Evolutionary conservation across 2,888 invertebrate genomes (phyloP), one percentile per base, ranked within the genome.

Genomic region (Drosophila colorata): DNA sequence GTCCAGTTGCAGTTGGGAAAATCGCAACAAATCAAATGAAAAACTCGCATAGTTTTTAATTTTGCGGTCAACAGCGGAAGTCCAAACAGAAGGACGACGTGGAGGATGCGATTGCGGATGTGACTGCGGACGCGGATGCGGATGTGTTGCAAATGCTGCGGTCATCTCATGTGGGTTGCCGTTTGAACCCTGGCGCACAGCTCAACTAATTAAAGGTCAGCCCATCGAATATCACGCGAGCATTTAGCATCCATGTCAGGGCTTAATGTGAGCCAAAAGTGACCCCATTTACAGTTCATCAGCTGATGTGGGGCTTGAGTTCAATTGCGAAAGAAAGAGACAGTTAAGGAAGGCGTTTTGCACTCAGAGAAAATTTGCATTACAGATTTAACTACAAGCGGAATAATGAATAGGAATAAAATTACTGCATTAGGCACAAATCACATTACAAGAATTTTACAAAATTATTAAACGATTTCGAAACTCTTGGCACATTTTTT

Each of bases 41-140:
- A 31, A 28, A 31, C 11, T 52, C 52, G 52, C 52, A 52, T 44
- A 55, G 55, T 53, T 60, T 60, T 46, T 31, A 53, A 60, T 60
- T 53, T 60, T 53, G 60, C 44, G 60, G 60, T 53, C 6, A 20
- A 28, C 9, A 60, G 31, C 60, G 60, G 60, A 60, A 53, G 55
- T 46, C 38, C 33, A 23, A 60, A 53, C 60, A 60, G 60, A 60
- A 53, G 60, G 55, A 60, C 28, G 23, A 33, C 37, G 28, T 23
- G 8, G 6, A n/a, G 20, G 13, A 9, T 47, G 38, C 25, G 56
- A 16, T 57, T 37, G 25, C 13, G 43, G 14, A 23, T 46, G 23
- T 20, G 20, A 3, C 13, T 41, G 31, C 1, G 49, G 16, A n/a
- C 31, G 40, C 31, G 28, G 33, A 41, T 53, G 48, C 31, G 57